Conservation (phyloP, 2,888 invertebrate genomes). For the Hypsopygia costalis region DNA sequence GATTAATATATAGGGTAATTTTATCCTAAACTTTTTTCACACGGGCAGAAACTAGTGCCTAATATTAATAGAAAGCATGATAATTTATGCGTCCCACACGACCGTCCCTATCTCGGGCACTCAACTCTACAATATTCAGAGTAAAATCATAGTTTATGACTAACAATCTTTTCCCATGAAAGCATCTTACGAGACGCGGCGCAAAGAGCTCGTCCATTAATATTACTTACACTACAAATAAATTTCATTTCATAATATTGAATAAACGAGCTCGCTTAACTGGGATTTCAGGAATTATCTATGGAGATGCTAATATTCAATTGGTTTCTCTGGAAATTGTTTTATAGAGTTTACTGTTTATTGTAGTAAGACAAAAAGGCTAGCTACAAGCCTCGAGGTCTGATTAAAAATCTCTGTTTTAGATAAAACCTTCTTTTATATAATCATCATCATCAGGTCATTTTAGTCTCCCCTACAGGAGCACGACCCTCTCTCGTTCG, state of each 20-base stretch:
- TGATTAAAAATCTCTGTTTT: too few relatives aligned
- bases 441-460: too few relatives aligned
- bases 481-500: too few relatives aligned
- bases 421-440: too few relatives aligned
- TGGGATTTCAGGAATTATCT: conserved; percentile 2
- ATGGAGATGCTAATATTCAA: conserved; percentile 3
- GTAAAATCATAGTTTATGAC: conserved; percentile 73
- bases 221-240: conserved; percentile 62
- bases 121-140: conserved; percentile 62
- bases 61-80: conserved; percentile 9
- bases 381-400: too few relatives aligned
- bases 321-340: conserved; percentile 1
- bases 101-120: conserved; percentile 42
- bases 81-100: conserved; percentile 38
- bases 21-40: too few relatives aligned
- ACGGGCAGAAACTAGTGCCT: too few relatives aligned
- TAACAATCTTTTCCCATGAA: conserved; percentile 59
- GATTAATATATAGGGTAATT: too few relatives aligned
- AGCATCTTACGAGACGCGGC: conserved; percentile 49
- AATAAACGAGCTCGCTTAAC: conserved; percentile 30
- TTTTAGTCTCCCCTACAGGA: too few relatives aligned
- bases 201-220: conserved; percentile 45
- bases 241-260: conserved; percentile 52
- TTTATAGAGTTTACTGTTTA: neutral
- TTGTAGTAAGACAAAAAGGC: too few relatives aligned